Conservation (phyloP, 2,888 invertebrate genomes). For the Lycia hirtaria region DNA sequence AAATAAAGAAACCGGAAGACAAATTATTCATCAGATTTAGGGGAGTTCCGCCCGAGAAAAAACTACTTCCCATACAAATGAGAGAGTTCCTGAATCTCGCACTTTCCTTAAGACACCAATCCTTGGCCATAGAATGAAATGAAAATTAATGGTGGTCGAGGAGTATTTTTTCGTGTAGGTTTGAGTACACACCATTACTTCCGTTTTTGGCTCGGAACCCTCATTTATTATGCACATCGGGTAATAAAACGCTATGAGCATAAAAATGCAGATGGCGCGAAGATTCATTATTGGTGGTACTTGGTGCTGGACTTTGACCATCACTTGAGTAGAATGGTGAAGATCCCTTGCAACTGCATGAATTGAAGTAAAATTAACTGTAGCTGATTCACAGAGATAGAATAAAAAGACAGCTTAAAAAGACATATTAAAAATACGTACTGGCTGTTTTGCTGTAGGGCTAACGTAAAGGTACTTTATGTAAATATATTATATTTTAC, state of each 20-base stretch:
- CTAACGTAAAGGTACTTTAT: too few species aligned
- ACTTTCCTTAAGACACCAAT: constrained; percentile 76
- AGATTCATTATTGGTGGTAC: too few species aligned
- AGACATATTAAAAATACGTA: too few species aligned
- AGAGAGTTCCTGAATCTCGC: constrained; percentile 47
- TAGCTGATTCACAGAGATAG: too few species aligned
- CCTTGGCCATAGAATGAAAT: constrained; percentile 76
- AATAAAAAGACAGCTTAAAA: too few species aligned
- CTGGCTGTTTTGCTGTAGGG: too few species aligned
- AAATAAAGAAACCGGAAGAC: constrained; percentile 19
- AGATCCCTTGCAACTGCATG: constrained; percentile 22
- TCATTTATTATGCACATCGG: constrained; percentile 81
- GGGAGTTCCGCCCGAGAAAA: constrained; percentile 41
- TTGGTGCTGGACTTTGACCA: constrained; percentile 51
- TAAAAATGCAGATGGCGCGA: constrained; percentile 69
- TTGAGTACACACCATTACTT: constrained; percentile 83
- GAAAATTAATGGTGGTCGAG: constrained; percentile 81
- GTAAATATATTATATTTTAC: too few species aligned
- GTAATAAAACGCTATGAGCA: constrained; percentile 61
- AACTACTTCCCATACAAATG: constrained; percentile 49
- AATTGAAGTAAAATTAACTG: constrained; percentile 15
- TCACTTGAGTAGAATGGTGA: constrained; percentile 24
- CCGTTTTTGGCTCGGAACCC: constrained; percentile 77
- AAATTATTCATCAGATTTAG: constrained; percentile 40
- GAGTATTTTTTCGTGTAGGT: constrained; percentile 85